Evolutionary conservation across 2,888 invertebrate species (phyloP).

Genomic region (Elmis aenea): DNA sequence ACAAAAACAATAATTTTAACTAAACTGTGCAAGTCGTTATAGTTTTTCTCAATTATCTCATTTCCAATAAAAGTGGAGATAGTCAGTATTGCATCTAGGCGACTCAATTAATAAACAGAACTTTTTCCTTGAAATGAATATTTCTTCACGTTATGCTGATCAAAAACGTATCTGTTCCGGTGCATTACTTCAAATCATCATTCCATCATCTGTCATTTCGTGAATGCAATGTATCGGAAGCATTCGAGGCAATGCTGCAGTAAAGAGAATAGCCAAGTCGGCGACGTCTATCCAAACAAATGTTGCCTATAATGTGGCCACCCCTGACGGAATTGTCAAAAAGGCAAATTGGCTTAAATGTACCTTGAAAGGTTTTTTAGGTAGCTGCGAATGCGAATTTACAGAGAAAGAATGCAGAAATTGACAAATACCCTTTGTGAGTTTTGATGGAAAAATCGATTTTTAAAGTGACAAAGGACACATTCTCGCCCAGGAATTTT

Average conservation of each 20-base stretch:
- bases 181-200: too few species aligned
- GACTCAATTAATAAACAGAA: too few species aligned
- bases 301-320: slow-evolving; percentile 20
- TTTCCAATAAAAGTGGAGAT: too few species aligned
- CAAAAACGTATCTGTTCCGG: too few species aligned
- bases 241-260: slow-evolving; percentile 16
- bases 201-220: slow-evolving; percentile 18
- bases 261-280: slow-evolving; percentile 15
- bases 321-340: slow-evolving; percentile 22
- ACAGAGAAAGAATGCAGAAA: slow-evolving; percentile 14
- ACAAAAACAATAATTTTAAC: too few species aligned
- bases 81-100: too few species aligned
- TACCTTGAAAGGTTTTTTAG: slow-evolving; percentile 24
- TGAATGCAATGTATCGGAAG: slow-evolving; percentile 21
- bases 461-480: slow-evolving; percentile 14
- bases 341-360: slow-evolving; percentile 27
- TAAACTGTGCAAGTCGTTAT: too few species aligned
- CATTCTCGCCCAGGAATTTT: slow-evolving; percentile 8
- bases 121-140: too few species aligned
- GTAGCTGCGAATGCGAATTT: slow-evolving; percentile 20
- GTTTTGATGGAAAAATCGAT: slow-evolving; percentile 18
- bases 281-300: slow-evolving; percentile 19
- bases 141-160: too few species aligned
- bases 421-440: slow-evolving; percentile 23
- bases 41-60: too few species aligned